phyloP scores from a whole-genome alignment of 37 sponge, comb jelly and placozoan species.

The Aphrocallistes beatrix region DNA sequence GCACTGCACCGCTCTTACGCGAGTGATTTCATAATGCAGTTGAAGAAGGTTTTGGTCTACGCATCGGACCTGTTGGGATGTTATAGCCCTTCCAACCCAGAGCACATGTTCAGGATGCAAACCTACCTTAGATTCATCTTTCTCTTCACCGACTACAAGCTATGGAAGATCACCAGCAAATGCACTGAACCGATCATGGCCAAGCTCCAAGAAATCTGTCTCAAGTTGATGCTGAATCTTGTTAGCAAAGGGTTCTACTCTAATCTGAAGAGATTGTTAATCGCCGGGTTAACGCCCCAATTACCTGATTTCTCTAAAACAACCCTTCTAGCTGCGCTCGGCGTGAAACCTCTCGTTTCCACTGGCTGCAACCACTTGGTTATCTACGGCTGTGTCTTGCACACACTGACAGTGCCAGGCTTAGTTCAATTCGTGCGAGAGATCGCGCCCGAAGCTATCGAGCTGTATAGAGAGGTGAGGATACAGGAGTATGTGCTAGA shows the following conservation, averaged over 20 bases:
- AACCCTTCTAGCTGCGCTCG: neutral
- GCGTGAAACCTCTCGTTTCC: neutral
- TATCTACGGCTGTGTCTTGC: neutral
- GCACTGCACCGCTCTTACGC: neutral
- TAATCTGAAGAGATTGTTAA: neutral
- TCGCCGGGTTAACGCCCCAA: neutral
- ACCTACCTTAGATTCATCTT: neutral
- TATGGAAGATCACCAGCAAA: neutral
- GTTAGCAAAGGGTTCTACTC: neutral
- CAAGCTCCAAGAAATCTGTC: neutral
- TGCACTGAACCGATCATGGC: neutral
- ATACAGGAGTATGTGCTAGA: conserved; percentile 1
- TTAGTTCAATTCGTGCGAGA: neutral
- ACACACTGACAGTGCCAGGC: neutral
- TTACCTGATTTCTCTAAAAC: neutral
- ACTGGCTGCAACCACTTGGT: neutral
- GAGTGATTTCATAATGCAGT: neutral
- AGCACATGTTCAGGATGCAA: neutral
- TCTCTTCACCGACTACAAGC: conserved; percentile 12
- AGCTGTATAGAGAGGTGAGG: neutral
- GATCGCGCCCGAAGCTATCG: neutral
- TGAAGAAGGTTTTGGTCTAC: neutral
- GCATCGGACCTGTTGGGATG: neutral
- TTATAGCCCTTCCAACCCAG: neutral
- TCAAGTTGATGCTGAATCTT: neutral